These are phyloP conservation scores for Cephalopholis sonnerati DNA, from an alignment of 2,113 vertebrate genomes.

Conservation along the genomic window DNA sequence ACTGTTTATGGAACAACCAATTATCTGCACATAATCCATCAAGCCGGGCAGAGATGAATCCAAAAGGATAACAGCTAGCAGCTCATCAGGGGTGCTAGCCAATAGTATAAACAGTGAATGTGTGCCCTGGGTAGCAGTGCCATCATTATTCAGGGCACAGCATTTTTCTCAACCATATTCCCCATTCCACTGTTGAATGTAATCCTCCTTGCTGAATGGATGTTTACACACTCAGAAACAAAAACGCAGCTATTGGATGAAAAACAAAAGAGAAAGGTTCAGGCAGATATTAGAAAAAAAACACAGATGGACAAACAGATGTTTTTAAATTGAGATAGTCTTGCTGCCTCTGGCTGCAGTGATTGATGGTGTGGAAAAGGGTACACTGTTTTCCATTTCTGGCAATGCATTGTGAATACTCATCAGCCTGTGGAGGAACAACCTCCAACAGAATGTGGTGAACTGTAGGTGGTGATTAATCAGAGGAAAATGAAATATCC, in stretches of 20 bases:
- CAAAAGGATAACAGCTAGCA: not conserved
- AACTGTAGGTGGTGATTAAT: slow-evolving; percentile 56
- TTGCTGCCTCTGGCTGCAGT: slow-evolving; percentile 18
- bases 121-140: slow-evolving; percentile 2
- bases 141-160: slow-evolving; percentile 45
- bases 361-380: slow-evolving; percentile 48
- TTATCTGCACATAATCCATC: slow-evolving; percentile 25
- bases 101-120: not conserved
- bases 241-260: not conserved
- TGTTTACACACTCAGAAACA: slow-evolving; percentile 2
- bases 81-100: slow-evolving; percentile 6
- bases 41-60: slow-evolving; percentile 1
- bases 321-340: slow-evolving; percentile 25
- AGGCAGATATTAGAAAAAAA: slow-evolving; percentile 1
- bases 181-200: not conserved
- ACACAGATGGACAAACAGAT: slow-evolving; percentile 26
- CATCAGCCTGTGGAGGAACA: slow-evolving; percentile 31
- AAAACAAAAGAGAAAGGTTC: slow-evolving; percentile 31
- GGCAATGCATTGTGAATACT: slow-evolving; percentile 30
- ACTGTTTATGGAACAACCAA: not conserved
- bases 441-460: slow-evolving; percentile 32
- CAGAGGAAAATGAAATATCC: slow-evolving; percentile 55
- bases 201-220: not conserved
- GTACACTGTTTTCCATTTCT: slow-evolving; percentile 29
- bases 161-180: slow-evolving; percentile 25